These are phyloP conservation scores for Therioaphis trifolii DNA, from an alignment of 2,888 invertebrate genomes.

Conservation along the genomic window DNA sequence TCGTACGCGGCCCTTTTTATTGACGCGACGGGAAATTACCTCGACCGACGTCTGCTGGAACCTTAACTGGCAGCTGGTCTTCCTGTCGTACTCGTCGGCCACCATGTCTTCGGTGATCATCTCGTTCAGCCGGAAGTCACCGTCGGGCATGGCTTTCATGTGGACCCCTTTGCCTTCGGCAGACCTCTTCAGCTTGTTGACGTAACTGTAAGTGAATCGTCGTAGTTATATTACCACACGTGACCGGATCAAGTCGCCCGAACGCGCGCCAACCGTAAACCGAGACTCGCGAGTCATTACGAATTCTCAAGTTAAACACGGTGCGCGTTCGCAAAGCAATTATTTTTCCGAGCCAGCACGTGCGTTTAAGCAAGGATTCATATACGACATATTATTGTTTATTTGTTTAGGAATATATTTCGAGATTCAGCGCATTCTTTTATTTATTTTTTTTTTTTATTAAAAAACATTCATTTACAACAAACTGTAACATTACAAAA, in stretches of 20 bases:
- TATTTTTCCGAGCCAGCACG: neutral
- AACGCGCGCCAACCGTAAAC: neutral
- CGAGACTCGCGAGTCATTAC: no score
- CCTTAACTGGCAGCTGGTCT: conserved; percentile 76
- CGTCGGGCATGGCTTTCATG: conserved; percentile 43
- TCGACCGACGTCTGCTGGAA: conserved; percentile 94
- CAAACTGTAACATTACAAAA: no score
- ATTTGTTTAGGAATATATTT: no score
- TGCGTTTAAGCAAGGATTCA: no score
- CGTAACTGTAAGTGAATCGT: conserved; percentile 26
- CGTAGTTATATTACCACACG: no score
- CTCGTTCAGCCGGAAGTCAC: conserved; percentile 69
- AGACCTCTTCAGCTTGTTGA: conserved; percentile 52
- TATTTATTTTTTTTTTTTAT: no score
- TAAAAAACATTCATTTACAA: no score
- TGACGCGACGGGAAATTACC: no score
- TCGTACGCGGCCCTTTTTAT: neutral
- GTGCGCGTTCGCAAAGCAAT: neutral
- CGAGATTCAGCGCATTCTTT: no score
- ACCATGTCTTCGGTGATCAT: conserved; percentile 70
- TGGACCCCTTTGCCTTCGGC: conserved; percentile 44
- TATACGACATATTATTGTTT: no score
- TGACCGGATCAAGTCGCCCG: no score
- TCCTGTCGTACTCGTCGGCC: conserved; percentile 73
- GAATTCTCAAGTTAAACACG: no score